Evolutionary conservation across 1,140 invertebrate genomes (phyloP).

Genomic region (Gonioctena quinquepunctata): DNA sequence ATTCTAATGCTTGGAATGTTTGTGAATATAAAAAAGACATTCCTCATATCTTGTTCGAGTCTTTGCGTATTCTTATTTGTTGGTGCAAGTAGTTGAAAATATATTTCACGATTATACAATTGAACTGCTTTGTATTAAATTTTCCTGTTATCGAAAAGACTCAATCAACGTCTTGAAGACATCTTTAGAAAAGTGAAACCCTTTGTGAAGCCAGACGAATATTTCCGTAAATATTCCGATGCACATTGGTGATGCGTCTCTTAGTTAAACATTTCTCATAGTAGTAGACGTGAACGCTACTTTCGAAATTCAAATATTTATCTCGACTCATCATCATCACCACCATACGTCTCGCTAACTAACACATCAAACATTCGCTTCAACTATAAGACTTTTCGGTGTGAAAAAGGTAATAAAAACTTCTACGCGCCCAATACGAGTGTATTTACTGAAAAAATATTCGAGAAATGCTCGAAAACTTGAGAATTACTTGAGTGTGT

Average conservation of each 20-base stretch:
- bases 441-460: conserved; percentile 10
- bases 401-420: conserved; percentile 19
- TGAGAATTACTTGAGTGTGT: conserved; percentile 1
- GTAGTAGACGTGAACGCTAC: neutral
- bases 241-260: neutral
- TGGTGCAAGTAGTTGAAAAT: no score
- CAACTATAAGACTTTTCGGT: conserved; percentile 8
- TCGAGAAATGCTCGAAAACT: conserved; percentile 4
- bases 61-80: no score
- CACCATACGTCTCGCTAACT: neutral
- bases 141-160: no score
- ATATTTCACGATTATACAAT: no score
- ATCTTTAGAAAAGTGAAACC: no score
- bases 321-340: neutral
- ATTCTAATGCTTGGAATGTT: no score
- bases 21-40: no score
- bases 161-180: no score
- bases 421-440: conserved; percentile 4
- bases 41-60: no score
- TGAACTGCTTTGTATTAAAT: no score
- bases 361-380: conserved; percentile 4
- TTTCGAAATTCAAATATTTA: conserved; percentile 12
- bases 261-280: neutral
- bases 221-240: neutral
- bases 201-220: no score